Evolutionary conservation across 2,888 invertebrate species (phyloP).

Genomic region (Scelioninae gen. 1): DNA sequence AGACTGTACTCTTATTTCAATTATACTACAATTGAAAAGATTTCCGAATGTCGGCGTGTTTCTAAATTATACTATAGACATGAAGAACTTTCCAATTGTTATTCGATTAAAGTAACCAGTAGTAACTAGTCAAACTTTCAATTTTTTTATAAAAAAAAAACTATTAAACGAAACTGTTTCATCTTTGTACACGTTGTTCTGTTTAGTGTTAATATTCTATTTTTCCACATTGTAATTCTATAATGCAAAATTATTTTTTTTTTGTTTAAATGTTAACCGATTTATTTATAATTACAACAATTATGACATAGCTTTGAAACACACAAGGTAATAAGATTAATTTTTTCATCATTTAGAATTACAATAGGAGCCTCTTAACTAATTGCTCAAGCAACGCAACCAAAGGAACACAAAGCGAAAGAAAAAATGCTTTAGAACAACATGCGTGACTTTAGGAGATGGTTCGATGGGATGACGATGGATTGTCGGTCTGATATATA

Average conservation of each 20-base stretch:
- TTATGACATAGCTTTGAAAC: background rate
- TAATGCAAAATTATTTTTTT: no score
- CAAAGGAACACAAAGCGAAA: constrained; percentile 79
- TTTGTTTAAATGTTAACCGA: no score
- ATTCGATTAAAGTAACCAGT: background rate
- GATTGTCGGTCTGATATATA: constrained; percentile 82
- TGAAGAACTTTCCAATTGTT: constrained; percentile 5
- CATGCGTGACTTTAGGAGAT: constrained; percentile 83
- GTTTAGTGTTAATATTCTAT: no score
- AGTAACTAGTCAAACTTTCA: background rate
- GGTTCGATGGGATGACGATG: constrained; percentile 82
- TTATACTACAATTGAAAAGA: constrained; percentile 8
- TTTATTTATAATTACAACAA: background rate
- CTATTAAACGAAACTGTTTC: no score
- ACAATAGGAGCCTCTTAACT: constrained; percentile 22
- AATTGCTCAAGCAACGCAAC: constrained; percentile 75
- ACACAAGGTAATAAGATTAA: no score
- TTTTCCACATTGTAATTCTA: no score
- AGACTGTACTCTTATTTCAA: background rate
- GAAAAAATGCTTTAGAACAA: constrained; percentile 74
- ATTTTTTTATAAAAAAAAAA: background rate
- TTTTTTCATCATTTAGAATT: constrained; percentile 7
- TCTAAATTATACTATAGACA: background rate
- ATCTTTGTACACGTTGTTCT: no score
- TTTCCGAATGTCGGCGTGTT: background rate